Evolutionary conservation across 2,797 vertebrate species (phyloP), one percentile per base, ranked within the genome.

Genomic region (Pygocentrus nattereri): DNA sequence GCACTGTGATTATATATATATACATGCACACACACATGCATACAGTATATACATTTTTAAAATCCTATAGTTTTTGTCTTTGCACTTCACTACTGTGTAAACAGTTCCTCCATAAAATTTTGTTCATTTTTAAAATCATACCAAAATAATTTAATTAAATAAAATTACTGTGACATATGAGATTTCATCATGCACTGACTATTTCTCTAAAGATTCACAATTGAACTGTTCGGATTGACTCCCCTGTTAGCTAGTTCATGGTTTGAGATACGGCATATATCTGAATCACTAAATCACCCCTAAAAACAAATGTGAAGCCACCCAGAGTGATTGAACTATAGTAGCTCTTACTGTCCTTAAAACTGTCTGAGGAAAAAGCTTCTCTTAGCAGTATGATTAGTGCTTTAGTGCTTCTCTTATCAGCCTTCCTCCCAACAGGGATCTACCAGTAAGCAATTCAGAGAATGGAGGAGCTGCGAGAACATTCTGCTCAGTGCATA

Each of bases 401-500:
- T 62, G 62, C 44, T 67, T 78, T 23, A 31, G 69, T 62, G 62
- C 44, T 68, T 78, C 23, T 62, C 44, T 15, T 23, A 41, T 75
- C 52, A 41, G 27, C 50, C 34, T 74, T 67, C 15, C 16, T 77
- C 64, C 49, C 21, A 50, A 67, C 25, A 68, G 68, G 50, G 38
- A 78, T 81, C 82, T 78, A 67, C 77, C 74, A 61, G 54, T 61
- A 65, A 80, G 76, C 81, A 70, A 86, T 83, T 74, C 64, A 78
- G 47, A 71, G 71, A 88, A 83, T 70, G 76, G 54, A 75, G 73
- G 76, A 67, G 76, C 71, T 74, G 69, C 74, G 74, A 61, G 80
- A 85, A 86, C 79, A 69, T 87, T 86, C 83, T 72, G 56, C 61
- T 50, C 59, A 47, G 74, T 61, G 58, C 79, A 83, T 38, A 67